Evolutionary conservation across 2,888 invertebrate genomes (phyloP).

Genomic region (Brenthis ino): DNA sequence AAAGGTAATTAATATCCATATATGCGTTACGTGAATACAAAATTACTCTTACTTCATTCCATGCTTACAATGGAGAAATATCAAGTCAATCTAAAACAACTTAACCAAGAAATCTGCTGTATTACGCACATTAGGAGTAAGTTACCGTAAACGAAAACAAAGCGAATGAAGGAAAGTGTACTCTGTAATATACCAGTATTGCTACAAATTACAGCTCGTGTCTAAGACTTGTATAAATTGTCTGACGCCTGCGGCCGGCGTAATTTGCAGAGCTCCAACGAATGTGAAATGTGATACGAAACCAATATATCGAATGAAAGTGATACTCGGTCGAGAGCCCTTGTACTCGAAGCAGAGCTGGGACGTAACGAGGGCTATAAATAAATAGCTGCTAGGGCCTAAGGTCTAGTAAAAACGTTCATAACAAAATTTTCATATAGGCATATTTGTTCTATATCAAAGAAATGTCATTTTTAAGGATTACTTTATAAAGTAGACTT

Average conservation of each 20-base stretch:
- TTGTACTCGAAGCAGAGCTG: constrained; percentile 27
- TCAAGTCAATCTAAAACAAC: constrained; percentile 24
- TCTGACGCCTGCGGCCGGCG: constrained; percentile 30
- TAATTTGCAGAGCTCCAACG: constrained; percentile 33
- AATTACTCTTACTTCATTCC: constrained; percentile 15
- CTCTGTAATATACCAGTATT: constrained; percentile 38
- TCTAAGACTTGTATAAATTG: constrained; percentile 33
- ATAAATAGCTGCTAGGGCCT: neutral
- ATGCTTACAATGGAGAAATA: constrained; percentile 16
- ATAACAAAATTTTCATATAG: neutral
- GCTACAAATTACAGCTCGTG: constrained; percentile 35
- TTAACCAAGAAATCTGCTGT: constrained; percentile 18
- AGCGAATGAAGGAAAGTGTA: constrained; percentile 38
- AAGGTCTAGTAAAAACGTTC: neutral
- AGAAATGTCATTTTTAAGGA: no score
- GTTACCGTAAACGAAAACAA: constrained; percentile 43
- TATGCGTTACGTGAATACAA: constrained; percentile 1
- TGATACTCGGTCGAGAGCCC: constrained; percentile 32
- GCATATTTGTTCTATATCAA: neutral
- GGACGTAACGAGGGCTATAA: constrained; percentile 12
- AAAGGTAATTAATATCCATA: neutral
- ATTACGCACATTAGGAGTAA: constrained; percentile 28
- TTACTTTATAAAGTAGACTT: no score
- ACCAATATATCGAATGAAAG: constrained; percentile 33
- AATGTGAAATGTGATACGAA: constrained; percentile 36